Conservation (phyloP, 1,140 invertebrate species). For the Bilobella aurantiaca region DNA sequence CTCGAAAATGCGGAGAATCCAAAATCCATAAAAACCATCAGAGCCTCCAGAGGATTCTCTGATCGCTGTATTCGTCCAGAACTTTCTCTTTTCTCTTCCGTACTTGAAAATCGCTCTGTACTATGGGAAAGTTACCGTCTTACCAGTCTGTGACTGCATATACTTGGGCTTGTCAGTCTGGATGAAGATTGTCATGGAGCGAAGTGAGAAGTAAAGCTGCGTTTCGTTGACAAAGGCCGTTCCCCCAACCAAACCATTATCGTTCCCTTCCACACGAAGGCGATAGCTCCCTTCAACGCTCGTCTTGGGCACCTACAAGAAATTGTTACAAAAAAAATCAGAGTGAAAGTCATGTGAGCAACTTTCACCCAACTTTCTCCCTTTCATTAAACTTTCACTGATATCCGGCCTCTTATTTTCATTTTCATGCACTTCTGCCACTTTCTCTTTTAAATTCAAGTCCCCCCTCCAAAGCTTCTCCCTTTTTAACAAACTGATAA, state of each 20-base stretch:
- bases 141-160: conserved; percentile 79
- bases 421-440: conserved; percentile 3
- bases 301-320: conserved; percentile 61
- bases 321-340: conserved; percentile 17
- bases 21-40: too few species aligned
- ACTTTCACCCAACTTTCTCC: background rate
- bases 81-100: too few species aligned
- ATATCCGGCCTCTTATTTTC: background rate
- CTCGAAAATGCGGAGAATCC: too few species aligned
- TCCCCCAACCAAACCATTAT: conserved; percentile 69
- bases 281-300: conserved; percentile 70
- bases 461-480: background rate
- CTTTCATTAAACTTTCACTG: conserved; percentile 18
- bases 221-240: conserved; percentile 70
- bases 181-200: conserved; percentile 91
- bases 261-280: conserved; percentile 75
- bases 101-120: too few species aligned
- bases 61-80: too few species aligned
- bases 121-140: too few species aligned
- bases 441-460: background rate
- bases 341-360: background rate
- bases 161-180: conserved; percentile 92
- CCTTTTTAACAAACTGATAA: conserved; percentile 15
- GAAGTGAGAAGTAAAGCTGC: conserved; percentile 61
- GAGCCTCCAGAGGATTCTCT: too few species aligned